These are phyloP conservation scores for Tupaia tana DNA, from an alignment of 2,113 vertebrate genomes.

Conservation along the genomic window DNA sequence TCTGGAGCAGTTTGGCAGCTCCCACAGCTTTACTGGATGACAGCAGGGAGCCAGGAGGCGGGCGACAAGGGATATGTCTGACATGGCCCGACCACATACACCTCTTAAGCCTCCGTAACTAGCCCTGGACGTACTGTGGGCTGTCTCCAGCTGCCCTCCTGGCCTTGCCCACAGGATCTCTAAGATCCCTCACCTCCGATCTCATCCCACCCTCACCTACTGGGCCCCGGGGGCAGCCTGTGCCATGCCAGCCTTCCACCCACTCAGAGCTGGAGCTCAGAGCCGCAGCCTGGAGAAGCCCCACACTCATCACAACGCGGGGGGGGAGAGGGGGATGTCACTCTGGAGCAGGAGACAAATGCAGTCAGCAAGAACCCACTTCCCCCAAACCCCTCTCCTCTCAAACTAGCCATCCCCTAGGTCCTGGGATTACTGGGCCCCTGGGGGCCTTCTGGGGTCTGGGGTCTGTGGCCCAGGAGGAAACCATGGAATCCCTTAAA, in stretches of 20 bases:
- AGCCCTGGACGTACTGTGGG: background rate
- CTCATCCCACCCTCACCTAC: background rate
- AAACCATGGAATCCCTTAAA: background rate
- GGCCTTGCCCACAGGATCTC: background rate
- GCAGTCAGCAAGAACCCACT: too few species aligned
- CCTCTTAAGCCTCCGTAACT: background rate
- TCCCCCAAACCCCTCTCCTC: too few species aligned
- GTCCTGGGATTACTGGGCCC: background rate
- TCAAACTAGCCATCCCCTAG: background rate
- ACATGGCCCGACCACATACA: background rate
- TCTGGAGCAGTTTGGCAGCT: background rate
- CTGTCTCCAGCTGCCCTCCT: background rate
- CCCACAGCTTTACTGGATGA: background rate
- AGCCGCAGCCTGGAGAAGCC: background rate
- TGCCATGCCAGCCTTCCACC: background rate
- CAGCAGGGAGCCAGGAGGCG: background rate
- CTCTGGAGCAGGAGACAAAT: accelerated
- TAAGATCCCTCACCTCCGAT: background rate
- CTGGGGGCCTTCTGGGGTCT: background rate
- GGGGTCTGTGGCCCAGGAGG: background rate
- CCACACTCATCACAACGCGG: accelerated
- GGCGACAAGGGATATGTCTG: background rate
- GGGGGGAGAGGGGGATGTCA: too few species aligned
- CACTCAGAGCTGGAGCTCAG: background rate
- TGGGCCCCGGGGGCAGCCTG: background rate